These are phyloP conservation scores for Nebria brevicollis DNA, from an alignment of 2,888 invertebrate genomes.

Conservation along the genomic window DNA sequence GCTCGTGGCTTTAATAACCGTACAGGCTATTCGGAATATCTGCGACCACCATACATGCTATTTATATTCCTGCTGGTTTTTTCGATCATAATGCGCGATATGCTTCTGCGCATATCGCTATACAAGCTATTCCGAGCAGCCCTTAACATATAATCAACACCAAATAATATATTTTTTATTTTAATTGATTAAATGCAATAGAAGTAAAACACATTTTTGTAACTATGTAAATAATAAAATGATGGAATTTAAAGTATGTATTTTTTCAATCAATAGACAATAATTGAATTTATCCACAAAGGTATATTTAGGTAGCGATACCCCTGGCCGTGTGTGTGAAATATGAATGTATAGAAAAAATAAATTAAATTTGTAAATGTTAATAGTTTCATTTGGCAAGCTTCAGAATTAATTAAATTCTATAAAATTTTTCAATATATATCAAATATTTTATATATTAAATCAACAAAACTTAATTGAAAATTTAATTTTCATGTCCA, in stretches of 20 bases:
- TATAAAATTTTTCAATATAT: background rate
- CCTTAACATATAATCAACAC: too few relatives aligned
- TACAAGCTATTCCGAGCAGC: too few relatives aligned
- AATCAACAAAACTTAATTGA: background rate
- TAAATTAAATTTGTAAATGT: background rate
- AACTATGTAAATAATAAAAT: too few relatives aligned
- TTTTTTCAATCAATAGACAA: background rate
- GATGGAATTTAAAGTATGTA: background rate
- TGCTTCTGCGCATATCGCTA: too few relatives aligned
- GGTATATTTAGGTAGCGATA: background rate
- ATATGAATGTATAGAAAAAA: background rate
- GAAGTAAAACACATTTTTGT: too few relatives aligned
- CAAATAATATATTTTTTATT: too few relatives aligned
- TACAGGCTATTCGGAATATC: too few relatives aligned
- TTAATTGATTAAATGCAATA: too few relatives aligned
- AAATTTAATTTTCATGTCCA: conserved; percentile 1
- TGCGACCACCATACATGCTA: too few relatives aligned
- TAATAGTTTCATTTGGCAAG: background rate
- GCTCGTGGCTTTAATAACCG: too few relatives aligned
- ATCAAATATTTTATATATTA: background rate
- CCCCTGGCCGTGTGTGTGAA: background rate
- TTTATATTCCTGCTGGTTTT: too few relatives aligned
- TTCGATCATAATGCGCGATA: too few relatives aligned
- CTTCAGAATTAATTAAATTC: background rate
- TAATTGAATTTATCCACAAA: background rate